phyloP scores from a whole-genome alignment of 2,113 vertebrate genomes.

The Gyps fulvus region DNA sequence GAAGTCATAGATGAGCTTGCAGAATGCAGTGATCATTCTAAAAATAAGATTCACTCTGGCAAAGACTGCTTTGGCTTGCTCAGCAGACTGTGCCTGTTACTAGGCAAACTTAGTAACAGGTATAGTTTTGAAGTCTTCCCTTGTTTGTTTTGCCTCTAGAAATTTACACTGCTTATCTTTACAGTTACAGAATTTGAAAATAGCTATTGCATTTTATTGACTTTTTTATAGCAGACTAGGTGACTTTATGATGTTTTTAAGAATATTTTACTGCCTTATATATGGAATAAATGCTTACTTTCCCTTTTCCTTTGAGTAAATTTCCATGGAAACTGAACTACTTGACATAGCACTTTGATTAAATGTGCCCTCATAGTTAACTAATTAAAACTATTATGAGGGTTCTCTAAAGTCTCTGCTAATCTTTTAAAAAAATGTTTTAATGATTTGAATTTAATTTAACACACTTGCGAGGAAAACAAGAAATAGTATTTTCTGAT shows the following conservation, averaged over 20 bases:
- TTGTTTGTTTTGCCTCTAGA: not conserved
- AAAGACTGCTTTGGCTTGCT: not conserved
- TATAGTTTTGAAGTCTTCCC: not conserved
- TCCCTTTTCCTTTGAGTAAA: not conserved
- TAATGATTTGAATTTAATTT: not conserved
- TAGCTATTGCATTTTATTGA: not conserved
- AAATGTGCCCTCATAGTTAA: not conserved
- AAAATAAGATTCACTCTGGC: slow-evolving; percentile 32
- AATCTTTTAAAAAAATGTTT: not conserved
- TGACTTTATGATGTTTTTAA: not conserved
- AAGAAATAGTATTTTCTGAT: not conserved
- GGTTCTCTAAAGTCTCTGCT: not conserved
- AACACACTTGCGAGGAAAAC: not conserved
- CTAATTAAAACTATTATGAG: not conserved
- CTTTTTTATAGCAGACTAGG: not conserved
- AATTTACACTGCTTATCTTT: not conserved
- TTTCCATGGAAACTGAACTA: slow-evolving; percentile 44
- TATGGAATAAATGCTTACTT: not conserved
- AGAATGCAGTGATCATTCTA: not conserved
- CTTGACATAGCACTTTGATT: not conserved
- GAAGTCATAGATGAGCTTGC: not conserved
- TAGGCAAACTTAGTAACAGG: not conserved
- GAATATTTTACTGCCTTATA: not conserved
- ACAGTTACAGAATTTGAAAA: not conserved
- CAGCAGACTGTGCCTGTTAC: not conserved